Evolutionary conservation across 2,113 vertebrate genomes (phyloP).

Genomic region (Vulpes lagopus): DNA sequence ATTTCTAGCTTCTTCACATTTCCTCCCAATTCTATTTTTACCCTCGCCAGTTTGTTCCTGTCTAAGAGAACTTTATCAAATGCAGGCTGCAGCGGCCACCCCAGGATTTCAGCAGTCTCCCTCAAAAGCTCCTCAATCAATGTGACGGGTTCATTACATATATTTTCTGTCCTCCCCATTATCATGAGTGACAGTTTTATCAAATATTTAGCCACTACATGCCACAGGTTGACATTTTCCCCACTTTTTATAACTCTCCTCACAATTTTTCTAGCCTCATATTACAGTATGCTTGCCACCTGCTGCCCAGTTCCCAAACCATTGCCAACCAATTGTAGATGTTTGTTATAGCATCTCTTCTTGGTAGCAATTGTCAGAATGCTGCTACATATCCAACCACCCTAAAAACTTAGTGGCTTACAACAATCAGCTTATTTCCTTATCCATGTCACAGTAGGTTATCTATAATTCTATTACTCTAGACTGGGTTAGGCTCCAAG

Average conservation of each 20-base stretch:
- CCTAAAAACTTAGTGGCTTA: background rate
- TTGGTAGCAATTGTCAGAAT: background rate
- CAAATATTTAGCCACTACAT: background rate
- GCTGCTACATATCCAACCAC: background rate
- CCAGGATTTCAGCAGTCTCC: background rate
- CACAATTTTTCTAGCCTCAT: background rate
- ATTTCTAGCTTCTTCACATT: background rate
- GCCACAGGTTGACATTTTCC: background rate
- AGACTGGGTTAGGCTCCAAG: background rate
- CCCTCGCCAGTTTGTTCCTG: background rate
- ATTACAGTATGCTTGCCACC: background rate
- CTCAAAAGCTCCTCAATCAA: conserved; percentile 24
- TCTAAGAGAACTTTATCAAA: background rate
- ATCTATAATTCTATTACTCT: background rate
- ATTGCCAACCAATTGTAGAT: background rate
- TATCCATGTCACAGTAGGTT: background rate
- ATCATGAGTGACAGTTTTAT: conserved; percentile 30
- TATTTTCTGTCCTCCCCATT: background rate
- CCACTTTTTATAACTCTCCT: background rate
- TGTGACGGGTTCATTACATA: background rate
- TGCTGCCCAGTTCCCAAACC: background rate
- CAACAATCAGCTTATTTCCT: background rate
- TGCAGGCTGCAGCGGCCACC: background rate
- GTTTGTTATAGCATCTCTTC: background rate
- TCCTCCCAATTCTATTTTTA: conserved; percentile 28